phyloP scores from a whole-genome alignment of 2,888 invertebrate genomes.

The Muscina levida region DNA sequence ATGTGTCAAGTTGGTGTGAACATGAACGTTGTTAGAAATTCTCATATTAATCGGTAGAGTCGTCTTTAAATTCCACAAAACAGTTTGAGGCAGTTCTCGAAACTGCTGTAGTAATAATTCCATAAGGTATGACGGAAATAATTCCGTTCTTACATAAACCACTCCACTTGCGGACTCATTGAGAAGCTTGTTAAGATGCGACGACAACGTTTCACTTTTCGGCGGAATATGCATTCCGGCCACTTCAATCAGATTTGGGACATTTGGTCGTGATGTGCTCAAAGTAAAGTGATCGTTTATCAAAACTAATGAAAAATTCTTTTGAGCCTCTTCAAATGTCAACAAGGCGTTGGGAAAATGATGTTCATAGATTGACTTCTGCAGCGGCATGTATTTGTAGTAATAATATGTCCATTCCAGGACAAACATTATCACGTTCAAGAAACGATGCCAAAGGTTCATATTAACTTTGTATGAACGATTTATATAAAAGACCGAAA shows the following conservation, averaged over 20 bases:
- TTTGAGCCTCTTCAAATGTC: conserved; percentile 66
- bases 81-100: neutral
- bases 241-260: conserved; percentile 72
- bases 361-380: conserved; percentile 71
- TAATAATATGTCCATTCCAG: conserved; percentile 71
- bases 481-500: conserved; percentile 69
- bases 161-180: conserved; percentile 72
- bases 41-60: neutral
- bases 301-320: conserved; percentile 72
- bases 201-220: conserved; percentile 42
- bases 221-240: conserved; percentile 71
- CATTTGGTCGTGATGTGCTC: conserved; percentile 69
- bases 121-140: neutral
- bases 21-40: conserved; percentile 1
- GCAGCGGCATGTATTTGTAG: conserved; percentile 70
- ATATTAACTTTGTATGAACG: conserved; percentile 34
- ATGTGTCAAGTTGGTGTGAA: neutral
- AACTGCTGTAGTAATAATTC: conserved; percentile 23
- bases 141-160: conserved; percentile 9
- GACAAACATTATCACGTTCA: conserved; percentile 33
- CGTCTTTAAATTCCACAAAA: conserved; percentile 27
- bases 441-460: neutral
- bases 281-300: conserved; percentile 72
- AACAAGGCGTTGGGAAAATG: conserved; percentile 68
- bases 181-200: conserved; percentile 67